phyloP scores from a whole-genome alignment of 2,888 invertebrate genomes.

The Helleia helle region DNA sequence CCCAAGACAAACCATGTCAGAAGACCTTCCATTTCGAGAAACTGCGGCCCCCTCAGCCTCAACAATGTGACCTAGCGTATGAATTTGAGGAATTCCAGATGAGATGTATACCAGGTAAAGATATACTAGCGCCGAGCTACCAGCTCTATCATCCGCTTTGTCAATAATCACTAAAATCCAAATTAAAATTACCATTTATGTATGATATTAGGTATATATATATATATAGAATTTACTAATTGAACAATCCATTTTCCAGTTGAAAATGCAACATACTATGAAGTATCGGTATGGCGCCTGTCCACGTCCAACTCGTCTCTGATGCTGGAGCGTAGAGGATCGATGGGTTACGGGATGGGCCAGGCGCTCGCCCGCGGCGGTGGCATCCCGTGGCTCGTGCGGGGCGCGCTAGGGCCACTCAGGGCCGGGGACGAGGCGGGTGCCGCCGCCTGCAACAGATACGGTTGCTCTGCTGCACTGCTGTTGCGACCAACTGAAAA shows the following conservation, averaged over 20 bases:
- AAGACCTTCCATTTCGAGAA: constrained; percentile 46
- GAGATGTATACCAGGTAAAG: constrained; percentile 59
- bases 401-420: constrained; percentile 44
- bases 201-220: too few relatives aligned
- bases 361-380: constrained; percentile 42
- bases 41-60: constrained; percentile 51
- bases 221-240: too few relatives aligned
- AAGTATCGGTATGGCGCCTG: constrained; percentile 60
- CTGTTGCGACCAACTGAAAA: constrained; percentile 52
- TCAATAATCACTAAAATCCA: too few relatives aligned
- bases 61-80: constrained; percentile 55
- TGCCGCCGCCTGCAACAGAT: constrained; percentile 58
- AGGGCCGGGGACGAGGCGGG: constrained; percentile 54
- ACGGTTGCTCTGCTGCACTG: constrained; percentile 53
- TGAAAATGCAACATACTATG: constrained; percentile 64
- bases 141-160: too few relatives aligned
- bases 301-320: constrained; percentile 55
- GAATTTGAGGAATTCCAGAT: constrained; percentile 61
- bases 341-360: constrained; percentile 52
- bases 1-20: constrained; percentile 51
- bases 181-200: too few relatives aligned
- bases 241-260: too few relatives aligned
- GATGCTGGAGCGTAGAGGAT: constrained; percentile 45
- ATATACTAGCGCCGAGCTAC: too few relatives aligned
- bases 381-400: constrained; percentile 36